A percentile compares a stretch with the other conserved stretches of the same genome.
Evolutionary conservation across 2,797 vertebrate genomes (phyloP).

Genomic region (Hoplostethus atlanticus): DNA sequence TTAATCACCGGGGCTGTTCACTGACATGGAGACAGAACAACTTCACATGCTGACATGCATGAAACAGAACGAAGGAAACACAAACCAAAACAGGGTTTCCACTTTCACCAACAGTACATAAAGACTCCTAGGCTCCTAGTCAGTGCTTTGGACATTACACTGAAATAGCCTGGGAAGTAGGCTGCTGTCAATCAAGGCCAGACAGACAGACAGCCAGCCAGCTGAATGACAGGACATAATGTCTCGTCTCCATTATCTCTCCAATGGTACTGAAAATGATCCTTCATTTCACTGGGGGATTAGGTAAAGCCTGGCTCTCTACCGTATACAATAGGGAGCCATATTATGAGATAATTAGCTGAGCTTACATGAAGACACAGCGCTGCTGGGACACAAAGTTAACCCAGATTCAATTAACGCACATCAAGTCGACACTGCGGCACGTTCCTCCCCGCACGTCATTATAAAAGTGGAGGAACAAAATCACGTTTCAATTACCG

Average conservation of each 20-base stretch:
- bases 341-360: conserved; percentile 57
- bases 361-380: conserved; percentile 41
- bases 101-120: no score
- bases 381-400: conserved; percentile 46
- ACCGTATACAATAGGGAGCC: conserved; percentile 37
- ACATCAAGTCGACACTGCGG: conserved; percentile 40
- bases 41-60: not conserved
- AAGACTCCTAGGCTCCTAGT: no score
- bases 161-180: no score
- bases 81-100: not conserved
- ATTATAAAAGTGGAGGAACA: conserved; percentile 9
- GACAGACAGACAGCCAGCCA: not conserved
- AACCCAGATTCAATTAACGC: conserved; percentile 58
- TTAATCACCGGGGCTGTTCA: not conserved
- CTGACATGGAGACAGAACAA: not conserved
- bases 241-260: conserved; percentile 13
- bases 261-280: conserved; percentile 28
- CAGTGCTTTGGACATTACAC: no score
- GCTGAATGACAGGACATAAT: conserved; percentile 21
- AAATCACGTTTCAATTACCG: conserved; percentile 30
- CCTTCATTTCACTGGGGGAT: conserved; percentile 36
- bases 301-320: conserved; percentile 32
- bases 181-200: not conserved
- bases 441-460: conserved; percentile 10
- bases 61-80: not conserved